A percentile compares a stretch with the other conserved stretches of the same genome.
phyloP scores from a whole-genome alignment of 2,888 invertebrate genomes.

The Pycnomerus fuliginosus region DNA sequence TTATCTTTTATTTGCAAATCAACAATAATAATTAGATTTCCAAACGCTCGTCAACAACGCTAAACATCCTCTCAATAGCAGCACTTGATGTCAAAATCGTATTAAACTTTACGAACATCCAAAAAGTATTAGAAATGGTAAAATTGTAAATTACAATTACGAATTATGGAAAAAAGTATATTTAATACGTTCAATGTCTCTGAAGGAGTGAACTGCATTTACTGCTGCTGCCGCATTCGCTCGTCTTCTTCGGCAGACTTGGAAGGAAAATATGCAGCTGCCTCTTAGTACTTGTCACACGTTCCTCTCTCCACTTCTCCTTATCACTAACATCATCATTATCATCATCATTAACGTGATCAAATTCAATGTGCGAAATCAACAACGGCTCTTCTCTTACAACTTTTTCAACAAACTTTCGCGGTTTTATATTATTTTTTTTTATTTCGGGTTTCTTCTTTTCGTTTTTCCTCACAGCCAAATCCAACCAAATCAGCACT shows the following conservation, averaged over 20 bases:
- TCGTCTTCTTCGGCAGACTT: slow-evolving; percentile 57
- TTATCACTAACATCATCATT: slow-evolving; percentile 26
- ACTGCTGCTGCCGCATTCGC: slow-evolving; percentile 43
- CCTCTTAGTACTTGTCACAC: slow-evolving; percentile 48
- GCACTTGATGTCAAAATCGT: no score
- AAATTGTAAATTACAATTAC: no score
- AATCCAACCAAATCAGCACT: slow-evolving; percentile 77
- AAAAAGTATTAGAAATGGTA: no score
- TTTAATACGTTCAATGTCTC: no score
- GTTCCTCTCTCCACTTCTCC: slow-evolving; percentile 5
- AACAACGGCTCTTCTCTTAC: slow-evolving; percentile 19
- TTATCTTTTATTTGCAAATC: no score
- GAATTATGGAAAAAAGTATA: no score
- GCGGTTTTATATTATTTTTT: neutral
- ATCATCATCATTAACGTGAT: no score
- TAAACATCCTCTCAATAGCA: no score
- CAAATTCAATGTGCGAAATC: slow-evolving; percentile 25
- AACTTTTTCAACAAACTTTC: neutral
- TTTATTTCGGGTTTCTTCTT: slow-evolving; percentile 8
- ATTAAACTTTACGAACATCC: no score
- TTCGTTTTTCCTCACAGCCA: slow-evolving; percentile 56
- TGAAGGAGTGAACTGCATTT: slow-evolving; percentile 37
- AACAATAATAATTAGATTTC: no score
- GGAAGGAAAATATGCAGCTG: slow-evolving; percentile 78
- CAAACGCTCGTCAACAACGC: no score